A percentile compares a stretch with the other conserved stretches of the same genome.
Conservation (phyloP, 2,888 invertebrate species). For the Dolichomitus sp. region DNA sequence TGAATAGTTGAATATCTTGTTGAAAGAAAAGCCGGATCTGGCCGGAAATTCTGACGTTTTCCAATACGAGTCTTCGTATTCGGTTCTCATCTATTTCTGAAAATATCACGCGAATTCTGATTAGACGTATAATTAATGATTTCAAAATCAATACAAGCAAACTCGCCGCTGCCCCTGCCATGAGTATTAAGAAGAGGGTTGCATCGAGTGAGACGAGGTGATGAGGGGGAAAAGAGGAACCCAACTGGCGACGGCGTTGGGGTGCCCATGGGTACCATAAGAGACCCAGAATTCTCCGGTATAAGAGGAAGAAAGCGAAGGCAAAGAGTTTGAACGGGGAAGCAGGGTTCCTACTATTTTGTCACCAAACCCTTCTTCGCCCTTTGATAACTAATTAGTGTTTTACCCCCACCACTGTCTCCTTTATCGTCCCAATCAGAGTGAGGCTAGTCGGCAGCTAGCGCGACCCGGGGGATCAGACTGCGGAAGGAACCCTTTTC, state of each 20-base stretch:
- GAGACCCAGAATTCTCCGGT: conserved; percentile 6
- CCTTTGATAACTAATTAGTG: conserved; percentile 90
- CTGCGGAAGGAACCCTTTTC: conserved; percentile 65
- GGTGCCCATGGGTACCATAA: conserved; percentile 31
- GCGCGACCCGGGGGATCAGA: conserved; percentile 39
- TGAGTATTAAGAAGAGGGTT: conserved; percentile 79
- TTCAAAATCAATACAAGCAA: conserved; percentile 84
- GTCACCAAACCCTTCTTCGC: conserved; percentile 85
- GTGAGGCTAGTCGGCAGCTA: conserved; percentile 27
- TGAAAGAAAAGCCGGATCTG: conserved; percentile 12
- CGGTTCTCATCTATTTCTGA: conserved; percentile 62
- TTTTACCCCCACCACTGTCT: conserved; percentile 85
- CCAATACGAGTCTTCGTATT: conserved; percentile 2
- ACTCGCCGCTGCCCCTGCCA: conserved; percentile 64
- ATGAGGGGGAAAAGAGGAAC: conserved; percentile 36
- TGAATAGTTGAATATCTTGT: neutral
- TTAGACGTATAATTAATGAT: conserved; percentile 86
- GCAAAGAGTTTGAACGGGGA: conserved; percentile 52
- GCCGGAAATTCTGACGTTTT: conserved; percentile 3
- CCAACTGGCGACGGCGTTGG: conserved; percentile 12
- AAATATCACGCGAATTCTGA: conserved; percentile 80
- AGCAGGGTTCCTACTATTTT: conserved; percentile 80
- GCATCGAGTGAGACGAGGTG: conserved; percentile 28
- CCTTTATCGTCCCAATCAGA: conserved; percentile 84
- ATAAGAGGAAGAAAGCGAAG: conserved; percentile 20